Evolutionary conservation across 2,113 vertebrate genomes (phyloP).

Genomic region (Oryzias melastigma): DNA sequence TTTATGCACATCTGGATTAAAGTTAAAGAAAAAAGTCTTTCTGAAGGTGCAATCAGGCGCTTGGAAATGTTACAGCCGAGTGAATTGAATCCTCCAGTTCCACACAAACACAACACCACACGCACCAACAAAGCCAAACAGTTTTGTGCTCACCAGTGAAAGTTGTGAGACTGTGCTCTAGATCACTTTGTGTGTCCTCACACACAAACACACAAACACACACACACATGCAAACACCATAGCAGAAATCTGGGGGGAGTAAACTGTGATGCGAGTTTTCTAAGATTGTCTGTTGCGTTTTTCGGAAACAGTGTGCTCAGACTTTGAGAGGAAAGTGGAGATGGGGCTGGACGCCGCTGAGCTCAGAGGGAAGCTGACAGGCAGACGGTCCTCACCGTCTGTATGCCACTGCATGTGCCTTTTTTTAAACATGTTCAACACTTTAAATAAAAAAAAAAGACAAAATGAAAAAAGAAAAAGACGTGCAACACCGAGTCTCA

Average conservation of each 20-base stretch:
- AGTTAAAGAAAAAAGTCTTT: constrained; percentile 47
- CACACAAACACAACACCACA: constrained; percentile 50
- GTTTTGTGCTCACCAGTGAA: constrained; percentile 66
- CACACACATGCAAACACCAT: constrained; percentile 41
- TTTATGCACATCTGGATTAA: too few relatives aligned
- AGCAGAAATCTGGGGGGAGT: constrained; percentile 64
- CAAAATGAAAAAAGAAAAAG: constrained; percentile 20
- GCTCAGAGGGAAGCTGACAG: constrained; percentile 24
- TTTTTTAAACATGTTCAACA: constrained; percentile 28
- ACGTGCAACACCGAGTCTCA: constrained; percentile 65
- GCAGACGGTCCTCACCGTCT: not conserved
- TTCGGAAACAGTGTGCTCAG: constrained; percentile 61
- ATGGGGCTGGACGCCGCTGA: constrained; percentile 28
- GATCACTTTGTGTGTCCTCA: constrained; percentile 60
- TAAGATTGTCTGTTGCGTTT: constrained; percentile 81
- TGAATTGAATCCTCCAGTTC: constrained; percentile 56
- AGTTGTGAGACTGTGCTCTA: constrained; percentile 68
- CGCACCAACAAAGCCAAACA: constrained; percentile 30
- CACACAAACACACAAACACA: constrained; percentile 17
- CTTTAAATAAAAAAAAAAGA: constrained; percentile 30
- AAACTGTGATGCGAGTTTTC: constrained; percentile 70
- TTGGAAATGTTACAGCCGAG: constrained; percentile 72
- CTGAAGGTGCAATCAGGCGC: constrained; percentile 54
- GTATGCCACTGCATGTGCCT: constrained; percentile 21
- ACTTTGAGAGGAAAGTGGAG: constrained; percentile 28